Percentiles rank a stretch among this genome's conserved stretches.
Evolutionary conservation across 2,113 vertebrate genomes (phyloP).

Genomic region (Xenopus borealis): DNA sequence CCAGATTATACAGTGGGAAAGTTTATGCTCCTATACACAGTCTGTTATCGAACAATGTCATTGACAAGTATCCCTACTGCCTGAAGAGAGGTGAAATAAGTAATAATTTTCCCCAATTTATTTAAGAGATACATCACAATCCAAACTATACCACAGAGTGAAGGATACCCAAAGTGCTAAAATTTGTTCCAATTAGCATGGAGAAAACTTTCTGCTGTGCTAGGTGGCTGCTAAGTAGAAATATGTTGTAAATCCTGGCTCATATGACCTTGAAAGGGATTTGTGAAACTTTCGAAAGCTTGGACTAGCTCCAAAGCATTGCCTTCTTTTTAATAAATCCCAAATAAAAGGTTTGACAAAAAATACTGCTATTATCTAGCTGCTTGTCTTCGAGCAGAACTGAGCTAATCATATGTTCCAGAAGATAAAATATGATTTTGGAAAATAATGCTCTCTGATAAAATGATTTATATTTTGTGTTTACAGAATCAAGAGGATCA

Average conservation of each 20-base stretch:
- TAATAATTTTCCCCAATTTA: constrained; percentile 13
- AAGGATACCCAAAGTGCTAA: constrained; percentile 45
- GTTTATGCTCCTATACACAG: constrained; percentile 7
- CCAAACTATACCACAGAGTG: constrained; percentile 1
- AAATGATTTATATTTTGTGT: constrained; percentile 53
- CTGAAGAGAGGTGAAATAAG: constrained; percentile 42
- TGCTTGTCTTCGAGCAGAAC: constrained; percentile 66
- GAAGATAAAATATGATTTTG: constrained; percentile 68
- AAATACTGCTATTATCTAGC: constrained; percentile 72
- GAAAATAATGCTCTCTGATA: constrained; percentile 68
- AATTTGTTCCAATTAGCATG: constrained; percentile 30
- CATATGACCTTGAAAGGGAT: constrained; percentile 70
- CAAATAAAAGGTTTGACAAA: constrained; percentile 69
- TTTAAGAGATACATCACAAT: background rate
- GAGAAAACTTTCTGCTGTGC: constrained; percentile 30
- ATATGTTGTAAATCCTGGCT: constrained; percentile 56
- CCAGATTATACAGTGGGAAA: constrained; percentile 47
- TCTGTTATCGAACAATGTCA: background rate
- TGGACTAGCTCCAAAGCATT: constrained; percentile 62
- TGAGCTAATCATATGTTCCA: constrained; percentile 70
- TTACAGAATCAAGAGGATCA: background rate
- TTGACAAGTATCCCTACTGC: constrained; percentile 1
- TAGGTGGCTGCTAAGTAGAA: constrained; percentile 42
- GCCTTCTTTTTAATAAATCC: constrained; percentile 69
- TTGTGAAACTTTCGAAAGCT: constrained; percentile 65